Evolutionary conservation across 2,888 invertebrate species (phyloP).

Genomic region (Machimus atricapillus): DNA sequence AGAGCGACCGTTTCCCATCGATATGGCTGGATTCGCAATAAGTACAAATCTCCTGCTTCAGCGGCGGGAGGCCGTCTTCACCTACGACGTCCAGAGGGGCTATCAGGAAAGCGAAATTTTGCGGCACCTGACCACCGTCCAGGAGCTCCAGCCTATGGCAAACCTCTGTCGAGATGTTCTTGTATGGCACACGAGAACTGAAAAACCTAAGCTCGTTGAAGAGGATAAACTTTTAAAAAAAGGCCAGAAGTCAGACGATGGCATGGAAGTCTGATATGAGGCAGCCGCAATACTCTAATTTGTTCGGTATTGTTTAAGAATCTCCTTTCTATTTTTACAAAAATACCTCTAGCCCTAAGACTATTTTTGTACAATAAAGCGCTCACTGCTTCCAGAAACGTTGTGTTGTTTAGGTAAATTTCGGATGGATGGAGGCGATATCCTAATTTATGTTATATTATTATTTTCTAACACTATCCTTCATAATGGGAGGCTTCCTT

Average conservation of each 20-base stretch:
- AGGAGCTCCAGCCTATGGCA: conserved; percentile 89
- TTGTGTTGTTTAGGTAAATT: background rate
- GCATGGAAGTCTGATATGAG: conserved; percentile 70
- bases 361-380: background rate
- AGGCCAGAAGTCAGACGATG: conserved; percentile 66
- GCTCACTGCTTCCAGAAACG: background rate
- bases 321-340: background rate
- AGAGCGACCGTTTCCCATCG: conserved; percentile 91
- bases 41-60: conserved; percentile 77
- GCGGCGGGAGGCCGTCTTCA: conserved; percentile 78
- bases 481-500: too few relatives aligned
- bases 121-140: conserved; percentile 72
- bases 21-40: conserved; percentile 97
- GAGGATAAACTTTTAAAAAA: conserved; percentile 67
- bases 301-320: background rate
- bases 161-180: conserved; percentile 92
- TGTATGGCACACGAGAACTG: conserved; percentile 98
- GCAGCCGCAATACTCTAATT: background rate
- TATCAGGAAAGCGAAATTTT: conserved; percentile 88
- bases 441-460: too few relatives aligned
- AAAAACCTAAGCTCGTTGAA: conserved; percentile 79
- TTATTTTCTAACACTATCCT: too few relatives aligned
- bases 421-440: background rate
- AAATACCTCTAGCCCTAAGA: background rate
- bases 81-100: conserved; percentile 85